A percentile compares a stretch with the other conserved stretches of the same genome.
These are phyloP conservation scores for Seira ritae DNA, from an alignment of 2,888 invertebrate species.

Conservation along the genomic window DNA sequence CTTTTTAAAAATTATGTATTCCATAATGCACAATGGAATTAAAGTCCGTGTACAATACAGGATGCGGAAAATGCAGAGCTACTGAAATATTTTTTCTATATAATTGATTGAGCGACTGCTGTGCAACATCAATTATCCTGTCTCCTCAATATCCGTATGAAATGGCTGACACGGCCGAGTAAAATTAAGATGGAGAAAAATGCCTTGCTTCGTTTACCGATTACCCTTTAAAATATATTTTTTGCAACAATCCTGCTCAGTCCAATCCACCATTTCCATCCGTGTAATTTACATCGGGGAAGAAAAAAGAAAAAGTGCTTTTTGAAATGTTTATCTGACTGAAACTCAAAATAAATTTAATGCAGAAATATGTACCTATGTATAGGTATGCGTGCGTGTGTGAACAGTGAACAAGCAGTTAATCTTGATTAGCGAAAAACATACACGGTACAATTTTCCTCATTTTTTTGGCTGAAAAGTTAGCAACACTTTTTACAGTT, in stretches of 20 bases:
- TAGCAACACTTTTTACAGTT: too few species aligned
- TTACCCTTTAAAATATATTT: constrained; percentile 16
- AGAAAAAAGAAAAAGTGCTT: too few species aligned
- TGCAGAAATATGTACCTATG: too few species aligned
- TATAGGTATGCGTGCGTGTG: not conserved
- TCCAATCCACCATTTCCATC: too few species aligned
- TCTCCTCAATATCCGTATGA: constrained; percentile 12
- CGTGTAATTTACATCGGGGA: constrained; percentile 2
- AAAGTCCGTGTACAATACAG: too few species aligned
- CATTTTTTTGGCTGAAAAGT: too few species aligned
- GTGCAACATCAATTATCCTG: constrained; percentile 51
- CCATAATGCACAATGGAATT: too few species aligned
- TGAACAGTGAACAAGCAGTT: constrained; percentile 29
- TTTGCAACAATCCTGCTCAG: constrained; percentile 24
- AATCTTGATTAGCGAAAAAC: constrained; percentile 43
- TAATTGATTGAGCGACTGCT: constrained; percentile 54
- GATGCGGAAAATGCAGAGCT: too few species aligned
- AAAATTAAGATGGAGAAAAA: not conserved
- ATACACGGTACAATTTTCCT: not conserved
- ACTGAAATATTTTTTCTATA: not conserved
- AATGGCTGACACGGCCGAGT: not conserved
- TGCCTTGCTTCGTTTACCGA: constrained; percentile 17
- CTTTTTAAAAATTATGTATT: too few species aligned
- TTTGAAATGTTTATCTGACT: too few species aligned
- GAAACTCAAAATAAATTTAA: too few species aligned